Base-by-base conservation (phyloP, 1,140 invertebrate genomes). In the Papilio machaon region DNA sequence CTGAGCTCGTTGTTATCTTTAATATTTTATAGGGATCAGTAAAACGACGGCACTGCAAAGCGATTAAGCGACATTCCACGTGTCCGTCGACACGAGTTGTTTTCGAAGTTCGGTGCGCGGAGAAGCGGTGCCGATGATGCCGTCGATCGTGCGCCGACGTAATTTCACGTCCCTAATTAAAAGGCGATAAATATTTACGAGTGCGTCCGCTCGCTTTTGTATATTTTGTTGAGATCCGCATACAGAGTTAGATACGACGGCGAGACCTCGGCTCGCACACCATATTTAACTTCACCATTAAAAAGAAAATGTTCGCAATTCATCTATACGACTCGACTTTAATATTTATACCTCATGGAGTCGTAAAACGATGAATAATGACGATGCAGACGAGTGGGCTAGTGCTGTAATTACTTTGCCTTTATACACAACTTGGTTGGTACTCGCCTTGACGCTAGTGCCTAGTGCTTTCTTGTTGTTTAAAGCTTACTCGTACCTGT, bases 311-410 rank as follows among this genome's bases (percentile, higher is more conserved):
- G 92, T 94, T 94, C 91, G 92, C 92, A 92, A 93, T 94, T 88
- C 91, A 91, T 92, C 91, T 92, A 93, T 94, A 94, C 91, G 90
- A 93, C 89, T 94, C 86, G 89, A 91, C 89, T 93, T 94, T 93
- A 93, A 94, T 93, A 93, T 93, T 94, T 94, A 93, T 93, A 93
- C 89, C 91, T 92, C 89, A 91, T 92, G 89, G 86, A 92, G 92
- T 93, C 93, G 91, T 94, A 94, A 94, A 94, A 93, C 88, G 91
- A 93, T 93, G 93, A 93, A 94, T 94, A 94, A 94, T 94, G 92
- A 93, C 92, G 91, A 88, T 92, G 89, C 89, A 89, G 91, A 90
- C 89, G 91, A 92, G 91, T 92, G 90, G 85, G 90, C 91, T 90
- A 92, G 91, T 90, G 91, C 88, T 93, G 92, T 92, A 94, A 94